These are phyloP conservation scores for Lasius fuliginosus DNA, from an alignment of 2,888 invertebrate species.

Conservation along the genomic window DNA sequence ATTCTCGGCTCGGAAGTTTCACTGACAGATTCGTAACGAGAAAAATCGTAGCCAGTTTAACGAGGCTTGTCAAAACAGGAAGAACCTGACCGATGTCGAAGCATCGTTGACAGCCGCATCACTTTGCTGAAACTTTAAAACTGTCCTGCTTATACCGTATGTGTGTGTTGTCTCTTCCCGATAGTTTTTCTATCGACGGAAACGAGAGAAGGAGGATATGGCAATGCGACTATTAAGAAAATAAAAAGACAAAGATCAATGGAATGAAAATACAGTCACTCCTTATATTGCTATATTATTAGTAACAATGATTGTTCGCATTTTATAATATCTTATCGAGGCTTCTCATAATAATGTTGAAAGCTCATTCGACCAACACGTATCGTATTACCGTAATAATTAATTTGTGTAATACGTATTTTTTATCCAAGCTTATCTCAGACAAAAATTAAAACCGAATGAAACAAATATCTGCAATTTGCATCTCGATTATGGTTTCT, in stretches of 20 bases:
- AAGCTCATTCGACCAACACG: not conserved
- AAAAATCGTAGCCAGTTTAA: slow-evolving; percentile 32
- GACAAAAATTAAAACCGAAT: not conserved
- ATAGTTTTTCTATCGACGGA: slow-evolving; percentile 35
- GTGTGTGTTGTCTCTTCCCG: slow-evolving; percentile 16
- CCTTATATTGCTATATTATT: not conserved
- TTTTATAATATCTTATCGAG: not conserved
- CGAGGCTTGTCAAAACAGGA: slow-evolving; percentile 71
- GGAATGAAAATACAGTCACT: not conserved
- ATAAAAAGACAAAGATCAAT: slow-evolving; percentile 6
- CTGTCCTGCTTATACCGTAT: slow-evolving; percentile 44
- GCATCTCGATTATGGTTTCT: not conserved
- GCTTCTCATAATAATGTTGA: not conserved
- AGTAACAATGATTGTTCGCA: not conserved
- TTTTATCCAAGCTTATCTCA: not conserved
- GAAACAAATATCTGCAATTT: not conserved
- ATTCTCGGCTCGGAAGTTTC: slow-evolving; percentile 44
- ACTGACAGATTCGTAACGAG: slow-evolving; percentile 44
- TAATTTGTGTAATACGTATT: not conserved
- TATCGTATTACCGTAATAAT: not conserved
- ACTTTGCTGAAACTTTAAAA: slow-evolving; percentile 66
- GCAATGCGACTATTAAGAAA: not conserved
- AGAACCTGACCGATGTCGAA: slow-evolving; percentile 65
- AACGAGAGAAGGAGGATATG: slow-evolving; percentile 12
- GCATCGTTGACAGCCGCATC: slow-evolving; percentile 53